Evolutionary conservation across 1,140 invertebrate genomes (phyloP).

Genomic region (Hormaphis cornu): DNA sequence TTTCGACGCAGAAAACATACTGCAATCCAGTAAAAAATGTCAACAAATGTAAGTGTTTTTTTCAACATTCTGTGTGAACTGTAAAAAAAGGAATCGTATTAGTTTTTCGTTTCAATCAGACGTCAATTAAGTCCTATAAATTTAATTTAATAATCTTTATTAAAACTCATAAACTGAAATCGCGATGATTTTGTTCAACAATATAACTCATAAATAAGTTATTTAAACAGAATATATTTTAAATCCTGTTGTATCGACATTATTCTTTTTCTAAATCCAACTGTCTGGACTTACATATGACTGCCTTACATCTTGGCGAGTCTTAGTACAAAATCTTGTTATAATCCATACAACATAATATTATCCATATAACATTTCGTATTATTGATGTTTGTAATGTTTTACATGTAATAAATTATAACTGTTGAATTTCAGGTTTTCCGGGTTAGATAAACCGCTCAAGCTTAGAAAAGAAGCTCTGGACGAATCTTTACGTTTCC

Average conservation of each 20-base stretch:
- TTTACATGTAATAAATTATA: neutral
- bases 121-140: neutral
- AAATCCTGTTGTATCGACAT: no score
- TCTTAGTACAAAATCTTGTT: no score
- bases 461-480: slow-evolving; percentile 61
- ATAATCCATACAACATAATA: no score
- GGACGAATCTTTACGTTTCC: slow-evolving; percentile 74
- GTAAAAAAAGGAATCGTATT: neutral
- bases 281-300: no score
- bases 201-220: no score
- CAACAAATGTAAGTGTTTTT: slow-evolving; percentile 51
- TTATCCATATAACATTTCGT: neutral
- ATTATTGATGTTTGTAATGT: neutral
- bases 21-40: slow-evolving; percentile 64
- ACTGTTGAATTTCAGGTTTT: slow-evolving; percentile 43
- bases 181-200: no score
- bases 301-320: no score
- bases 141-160: no score
- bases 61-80: neutral
- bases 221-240: no score
- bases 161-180: no score
- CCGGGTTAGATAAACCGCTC: slow-evolving; percentile 54
- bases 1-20: slow-evolving; percentile 81
- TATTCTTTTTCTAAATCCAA: no score
- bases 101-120: slow-evolving; percentile 11